Conservation (phyloP, 2,113 vertebrate species). For the Mesitornis unicolor region DNA sequence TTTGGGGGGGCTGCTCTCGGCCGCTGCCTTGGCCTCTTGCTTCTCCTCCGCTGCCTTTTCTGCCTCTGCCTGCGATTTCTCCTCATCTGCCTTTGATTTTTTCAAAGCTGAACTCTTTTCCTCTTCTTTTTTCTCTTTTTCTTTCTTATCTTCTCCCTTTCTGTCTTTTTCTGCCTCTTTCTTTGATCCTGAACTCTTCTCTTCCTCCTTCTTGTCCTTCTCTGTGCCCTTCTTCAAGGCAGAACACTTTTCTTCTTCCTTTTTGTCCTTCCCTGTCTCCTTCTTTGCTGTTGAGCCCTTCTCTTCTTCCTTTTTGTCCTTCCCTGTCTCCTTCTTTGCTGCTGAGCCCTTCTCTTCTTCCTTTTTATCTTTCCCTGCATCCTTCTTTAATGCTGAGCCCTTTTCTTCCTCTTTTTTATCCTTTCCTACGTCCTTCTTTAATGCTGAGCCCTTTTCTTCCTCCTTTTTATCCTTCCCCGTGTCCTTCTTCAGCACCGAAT, state of each 20-base stretch:
- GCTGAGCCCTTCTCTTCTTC: not conserved
- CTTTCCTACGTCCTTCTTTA: not conserved
- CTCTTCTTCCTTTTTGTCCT: not conserved
- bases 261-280: not conserved
- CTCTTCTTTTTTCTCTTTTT: slow-evolving; percentile 42
- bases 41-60: not conserved
- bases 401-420: slow-evolving; percentile 57
- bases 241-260: slow-evolving; percentile 35
- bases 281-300: not conserved
- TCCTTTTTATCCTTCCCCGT: not conserved
- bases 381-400: not conserved
- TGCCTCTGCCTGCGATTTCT: slow-evolving; percentile 8
- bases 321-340: not conserved
- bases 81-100: not conserved
- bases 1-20: slow-evolving; percentile 13
- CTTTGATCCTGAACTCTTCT: not conserved
- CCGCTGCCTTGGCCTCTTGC: not conserved
- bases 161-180: slow-evolving; percentile 17
- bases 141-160: slow-evolving; percentile 43
- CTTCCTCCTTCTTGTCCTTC: slow-evolving; percentile 39
- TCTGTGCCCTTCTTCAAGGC: not conserved
- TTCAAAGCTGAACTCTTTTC: slow-evolving; percentile 45
- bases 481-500: not conserved
- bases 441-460: not conserved
- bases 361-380: not conserved